Base-by-base conservation (phyloP, 2,888 invertebrate species). In the Leptopilina drosophilae region DNA sequence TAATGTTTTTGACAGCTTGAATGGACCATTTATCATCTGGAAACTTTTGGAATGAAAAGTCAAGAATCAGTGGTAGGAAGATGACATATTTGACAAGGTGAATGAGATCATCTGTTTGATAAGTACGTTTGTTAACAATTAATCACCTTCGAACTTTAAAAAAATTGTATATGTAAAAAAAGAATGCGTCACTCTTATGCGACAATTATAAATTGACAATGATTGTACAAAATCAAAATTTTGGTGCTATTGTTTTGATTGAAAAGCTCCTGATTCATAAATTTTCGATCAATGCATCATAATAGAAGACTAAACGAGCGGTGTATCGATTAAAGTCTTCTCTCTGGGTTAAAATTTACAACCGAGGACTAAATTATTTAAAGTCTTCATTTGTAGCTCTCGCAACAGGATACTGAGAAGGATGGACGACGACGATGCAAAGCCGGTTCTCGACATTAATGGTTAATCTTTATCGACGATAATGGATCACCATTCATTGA, bases 251-350 rank as follows among this genome's bases (percentile, higher is more conserved):
- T 1, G 1, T 26, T 26, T 26, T 26, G 26, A 26, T 26, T 26
- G 1, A 2, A 26, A 26, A 26, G 26, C 26, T 26, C 26, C 85
- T 89, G 89, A 90, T 90, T 89, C 88, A 90, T 90, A 90, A 88
- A 88, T 87, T 89, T 84, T 82, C 82, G 83, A 85, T 82, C 85
- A 80, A 83, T 84, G 86, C 84, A 85, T 65, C 49, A 49, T 12
- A 49, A 62, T 76, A 64, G 80, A 76, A 67, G 79, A 78, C 79
- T 64, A 79, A 65, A 64, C 78, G 78, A 42, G 69, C 84, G 85
- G 86, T 84, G 87, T 89, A 90, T 91, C 91, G 90, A 91, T 91
- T 91, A 91, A 90, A 88, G 90, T 90, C 88, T 85, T 86, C 84
- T 40, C 53, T 85, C 85, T 86, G 85, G 85, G 78, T 73, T 84